These are phyloP conservation scores for Myzus persicae DNA, from an alignment of 1,140 invertebrate genomes.

Conservation along the genomic window DNA sequence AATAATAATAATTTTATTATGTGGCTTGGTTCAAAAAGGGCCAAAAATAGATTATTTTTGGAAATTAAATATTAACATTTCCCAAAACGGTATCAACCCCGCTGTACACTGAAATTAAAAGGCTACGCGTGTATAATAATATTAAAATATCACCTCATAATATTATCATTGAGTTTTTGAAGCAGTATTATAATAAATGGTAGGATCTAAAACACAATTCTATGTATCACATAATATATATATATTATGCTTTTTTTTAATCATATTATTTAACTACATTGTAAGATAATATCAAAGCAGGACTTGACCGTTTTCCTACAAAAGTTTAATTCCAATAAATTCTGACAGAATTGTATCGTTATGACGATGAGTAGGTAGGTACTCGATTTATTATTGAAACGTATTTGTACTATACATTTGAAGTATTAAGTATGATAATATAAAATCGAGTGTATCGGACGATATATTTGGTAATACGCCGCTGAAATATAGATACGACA, in stretches of 20 bases:
- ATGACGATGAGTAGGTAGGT: too few species aligned
- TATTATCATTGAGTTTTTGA: background rate
- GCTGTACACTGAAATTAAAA: background rate
- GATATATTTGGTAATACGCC: background rate
- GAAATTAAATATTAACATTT: background rate
- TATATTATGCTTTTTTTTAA: too few species aligned
- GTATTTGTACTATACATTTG: background rate
- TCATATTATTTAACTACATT: background rate
- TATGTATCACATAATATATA: too few species aligned
- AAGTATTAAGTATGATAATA: background rate
- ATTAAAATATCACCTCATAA: too few species aligned
- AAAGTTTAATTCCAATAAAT: background rate
- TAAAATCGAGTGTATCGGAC: background rate
- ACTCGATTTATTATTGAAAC: background rate
- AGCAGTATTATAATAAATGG: background rate
- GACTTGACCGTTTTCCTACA: background rate
- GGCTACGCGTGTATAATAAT: background rate
- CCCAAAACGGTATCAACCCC: background rate
- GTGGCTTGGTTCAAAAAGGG: background rate
- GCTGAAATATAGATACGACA: background rate
- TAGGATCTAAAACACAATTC: background rate
- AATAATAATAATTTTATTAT: background rate
- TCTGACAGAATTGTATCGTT: background rate
- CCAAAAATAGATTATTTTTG: constrained; percentile 11
- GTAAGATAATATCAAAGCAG: background rate